A percentile compares a stretch with the other conserved stretches of the same genome.
Conservation (phyloP, 2,797 vertebrate genomes). For the Synanceia verrucosa region DNA sequence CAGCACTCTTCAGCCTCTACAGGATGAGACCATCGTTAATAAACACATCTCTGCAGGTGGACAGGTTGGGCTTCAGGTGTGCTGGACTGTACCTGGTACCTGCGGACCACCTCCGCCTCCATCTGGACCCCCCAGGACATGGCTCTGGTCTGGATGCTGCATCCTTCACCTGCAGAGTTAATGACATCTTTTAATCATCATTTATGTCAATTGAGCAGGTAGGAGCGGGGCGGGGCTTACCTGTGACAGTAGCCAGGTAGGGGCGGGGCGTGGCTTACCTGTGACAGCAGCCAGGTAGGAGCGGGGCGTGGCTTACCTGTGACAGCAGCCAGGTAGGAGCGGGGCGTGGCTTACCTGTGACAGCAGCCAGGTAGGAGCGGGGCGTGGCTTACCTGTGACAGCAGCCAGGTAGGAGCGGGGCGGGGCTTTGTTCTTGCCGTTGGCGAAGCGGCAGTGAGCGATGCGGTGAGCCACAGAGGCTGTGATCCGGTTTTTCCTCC, state of each 20-base stretch:
- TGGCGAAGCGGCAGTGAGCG: conserved; percentile 77
- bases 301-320: too few species aligned
- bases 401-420: conserved; percentile 82
- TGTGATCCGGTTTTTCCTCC: conserved; percentile 85
- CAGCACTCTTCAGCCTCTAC: conserved; percentile 68
- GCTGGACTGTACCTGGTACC: conserved; percentile 67
- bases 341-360: too few species aligned
- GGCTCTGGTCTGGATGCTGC: conserved; percentile 73
- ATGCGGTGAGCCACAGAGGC: conserved; percentile 82
- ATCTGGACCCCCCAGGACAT: conserved; percentile 84
- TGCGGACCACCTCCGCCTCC: conserved; percentile 67
- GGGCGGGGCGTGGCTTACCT: conserved; percentile 31
- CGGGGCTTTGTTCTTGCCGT: conserved; percentile 66
- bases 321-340: too few species aligned
- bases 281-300: conserved; percentile 52
- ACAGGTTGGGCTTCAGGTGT: not conserved
- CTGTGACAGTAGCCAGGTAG: conserved; percentile 59
- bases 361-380: not conserved
- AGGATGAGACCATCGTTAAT: not conserved
- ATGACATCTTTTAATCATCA: not conserved
- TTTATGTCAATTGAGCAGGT: not conserved
- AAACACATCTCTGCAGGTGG: not conserved
- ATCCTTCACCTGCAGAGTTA: conserved; percentile 47
- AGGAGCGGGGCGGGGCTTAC: not conserved
- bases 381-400: conserved; percentile 65